Conservation (phyloP, 2,797 vertebrate genomes). For the Lagocephalus sceleratus region DNA sequence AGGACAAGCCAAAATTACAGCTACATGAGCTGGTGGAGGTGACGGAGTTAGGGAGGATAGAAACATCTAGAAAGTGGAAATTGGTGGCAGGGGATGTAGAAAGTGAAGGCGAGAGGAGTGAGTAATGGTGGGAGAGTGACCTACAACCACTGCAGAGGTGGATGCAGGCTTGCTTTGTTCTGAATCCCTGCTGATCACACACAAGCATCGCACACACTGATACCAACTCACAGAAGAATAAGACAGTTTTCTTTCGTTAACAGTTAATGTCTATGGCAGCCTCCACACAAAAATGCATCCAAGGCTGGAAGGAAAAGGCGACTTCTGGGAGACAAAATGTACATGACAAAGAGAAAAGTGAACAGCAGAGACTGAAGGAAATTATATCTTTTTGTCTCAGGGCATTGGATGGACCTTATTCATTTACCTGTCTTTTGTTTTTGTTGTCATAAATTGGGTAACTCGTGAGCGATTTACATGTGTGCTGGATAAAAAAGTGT, state of each 20-base stretch:
- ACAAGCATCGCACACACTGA: not conserved
- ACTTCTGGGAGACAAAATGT: not conserved
- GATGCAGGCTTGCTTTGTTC: slow-evolving; percentile 51
- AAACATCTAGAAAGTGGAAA: slow-evolving; percentile 9
- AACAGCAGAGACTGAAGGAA: no score
- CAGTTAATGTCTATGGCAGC: no score
- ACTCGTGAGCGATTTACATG: not conserved
- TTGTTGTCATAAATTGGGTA: not conserved
- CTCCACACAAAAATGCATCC: slow-evolving; percentile 7
- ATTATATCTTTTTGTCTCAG: not conserved
- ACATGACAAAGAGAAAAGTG: slow-evolving; percentile 2
- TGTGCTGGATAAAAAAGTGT: not conserved
- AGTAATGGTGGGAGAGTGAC: slow-evolving; percentile 47
- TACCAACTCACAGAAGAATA: slow-evolving; percentile 12
- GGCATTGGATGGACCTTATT: not conserved
- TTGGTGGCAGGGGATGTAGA: slow-evolving; percentile 26
- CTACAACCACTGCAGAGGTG: slow-evolving; percentile 64
- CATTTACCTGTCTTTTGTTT: not conserved
- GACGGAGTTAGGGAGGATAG: slow-evolving; percentile 1
- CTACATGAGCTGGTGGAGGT: slow-evolving; percentile 5
- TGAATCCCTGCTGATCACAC: slow-evolving; percentile 15
- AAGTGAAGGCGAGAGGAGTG: slow-evolving; percentile 27
- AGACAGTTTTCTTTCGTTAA: slow-evolving; percentile 10
- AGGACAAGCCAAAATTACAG: slow-evolving; percentile 17
- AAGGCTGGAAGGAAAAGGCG: no score